Percentiles rank a stretch among this genome's conserved stretches.
These are phyloP conservation scores for Erebia ligea DNA, from an alignment of 2,888 invertebrate species.

Conservation along the genomic window DNA sequence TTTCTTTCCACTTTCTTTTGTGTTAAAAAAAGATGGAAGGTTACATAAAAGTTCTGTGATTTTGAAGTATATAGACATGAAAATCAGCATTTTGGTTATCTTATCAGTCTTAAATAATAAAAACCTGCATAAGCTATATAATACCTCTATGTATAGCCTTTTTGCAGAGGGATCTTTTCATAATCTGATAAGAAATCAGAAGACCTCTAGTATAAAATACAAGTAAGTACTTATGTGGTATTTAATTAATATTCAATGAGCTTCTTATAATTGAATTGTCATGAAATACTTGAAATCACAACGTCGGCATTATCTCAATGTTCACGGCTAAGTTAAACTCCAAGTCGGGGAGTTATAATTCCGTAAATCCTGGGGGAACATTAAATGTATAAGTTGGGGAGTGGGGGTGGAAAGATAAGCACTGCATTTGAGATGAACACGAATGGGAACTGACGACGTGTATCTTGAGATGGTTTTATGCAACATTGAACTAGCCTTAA, in stretches of 20 bases:
- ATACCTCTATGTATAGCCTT: too few relatives aligned
- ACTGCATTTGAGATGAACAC: conserved; percentile 42
- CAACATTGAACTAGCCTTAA: neutral
- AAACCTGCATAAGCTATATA: too few relatives aligned
- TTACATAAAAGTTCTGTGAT: too few relatives aligned
- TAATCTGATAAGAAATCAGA: too few relatives aligned
- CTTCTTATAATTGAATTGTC: neutral
- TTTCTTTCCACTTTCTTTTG: too few relatives aligned
- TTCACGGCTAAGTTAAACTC: conserved; percentile 27
- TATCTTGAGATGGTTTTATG: conserved; percentile 31
- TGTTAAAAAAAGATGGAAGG: too few relatives aligned
- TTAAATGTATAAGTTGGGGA: conserved; percentile 44
- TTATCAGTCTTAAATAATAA: too few relatives aligned
- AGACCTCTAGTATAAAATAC: too few relatives aligned
- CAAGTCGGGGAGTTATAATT: conserved; percentile 41
- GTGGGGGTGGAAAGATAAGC: conserved; percentile 43
- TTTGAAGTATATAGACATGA: too few relatives aligned
- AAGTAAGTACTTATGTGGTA: too few relatives aligned
- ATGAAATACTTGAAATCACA: conserved; percentile 9
- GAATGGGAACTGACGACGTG: conserved; percentile 35
- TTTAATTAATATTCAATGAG: neutral
- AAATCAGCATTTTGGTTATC: too few relatives aligned
- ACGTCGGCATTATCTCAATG: conserved; percentile 12
- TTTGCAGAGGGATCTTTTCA: too few relatives aligned
- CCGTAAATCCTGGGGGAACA: conserved; percentile 43